Base-by-base conservation (phyloP, 2,113 vertebrate species). In the Melanostigma gelatinosum region DNA sequence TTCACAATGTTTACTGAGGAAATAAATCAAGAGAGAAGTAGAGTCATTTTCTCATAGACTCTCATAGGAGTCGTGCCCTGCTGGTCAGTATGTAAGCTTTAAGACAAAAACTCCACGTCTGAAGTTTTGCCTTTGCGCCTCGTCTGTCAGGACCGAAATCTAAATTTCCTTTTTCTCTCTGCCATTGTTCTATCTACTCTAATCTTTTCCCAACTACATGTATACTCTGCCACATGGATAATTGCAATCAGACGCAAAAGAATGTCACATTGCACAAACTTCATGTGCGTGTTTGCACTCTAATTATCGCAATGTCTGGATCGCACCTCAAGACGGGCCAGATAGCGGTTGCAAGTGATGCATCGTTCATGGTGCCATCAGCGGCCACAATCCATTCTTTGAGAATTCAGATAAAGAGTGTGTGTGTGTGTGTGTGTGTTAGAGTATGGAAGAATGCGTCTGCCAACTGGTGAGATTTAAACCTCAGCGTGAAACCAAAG, bases 401-500 rank as follows among this genome's bases (percentile, higher is more conserved):
- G 24, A 7, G 11, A 27, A 58, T 57, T 34, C 32, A 34, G 32
- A 34, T 34, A 34, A 34, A 5, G 4, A 29, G 13, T 27, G 9
- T 29, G 12, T 22, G 34, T 55, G 24, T 78, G 34, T 58, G 22
- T 58, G 24, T n/a, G 34, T 57, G 72, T 63, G 57, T 36, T 36
- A 60, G 61, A 11, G 27, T 34, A 13, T 34, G 18, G 6, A 22
- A n/a, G 29, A 13, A 4, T 67, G 58, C 3, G 13, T 38, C 7
- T 55, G 79, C 83, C 85, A 85, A 72, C 54, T 74, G 69, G 54
- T 81, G 72, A 82, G 78, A 79, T 76, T 81, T 71, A 73, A 57
- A 69, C 38, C 74, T 80, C 84, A 75, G 82, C 6, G n/a, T 79
- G 86, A 74, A 70, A 77, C 77, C 85, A 72, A 76, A 76, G 77